A percentile compares a stretch with the other conserved stretches of the same genome.
phyloP scores from a whole-genome alignment of 2,113 vertebrate species.

The Hystrix brachyura region DNA sequence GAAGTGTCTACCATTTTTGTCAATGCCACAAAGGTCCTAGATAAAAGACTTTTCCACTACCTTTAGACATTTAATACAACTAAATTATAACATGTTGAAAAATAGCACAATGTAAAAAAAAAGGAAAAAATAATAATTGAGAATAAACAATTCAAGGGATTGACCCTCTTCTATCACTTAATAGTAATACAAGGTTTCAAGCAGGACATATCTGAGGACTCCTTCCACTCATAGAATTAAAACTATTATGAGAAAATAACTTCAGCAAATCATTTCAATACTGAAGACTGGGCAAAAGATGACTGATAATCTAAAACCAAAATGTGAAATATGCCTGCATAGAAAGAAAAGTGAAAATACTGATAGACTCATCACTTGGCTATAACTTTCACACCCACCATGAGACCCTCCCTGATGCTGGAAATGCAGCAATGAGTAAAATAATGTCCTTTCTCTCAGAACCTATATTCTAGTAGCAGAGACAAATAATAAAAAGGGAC shows the following conservation, averaged over 20 bases:
- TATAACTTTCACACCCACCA: not conserved
- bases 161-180: not conserved
- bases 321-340: not conserved
- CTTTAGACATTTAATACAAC: not conserved
- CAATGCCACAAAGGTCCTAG: not conserved
- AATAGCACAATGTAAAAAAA: not conserved
- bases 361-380: not conserved
- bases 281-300: not conserved
- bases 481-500: not conserved
- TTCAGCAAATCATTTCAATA: not conserved
- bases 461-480: not conserved
- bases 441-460: not conserved
- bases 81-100: not conserved
- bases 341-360: not conserved
- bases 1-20: not conserved
- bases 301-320: not conserved
- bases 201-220: not conserved
- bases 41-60: not conserved
- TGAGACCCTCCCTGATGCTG: not conserved
- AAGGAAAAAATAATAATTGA: constrained; percentile 18
- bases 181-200: not conserved
- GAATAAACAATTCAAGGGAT: not conserved
- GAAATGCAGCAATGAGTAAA: not conserved
- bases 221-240: not conserved
- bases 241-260: not conserved